Percentiles rank a stretch among this genome's conserved stretches.
These are phyloP conservation scores for Oriolus oriolus DNA, from an alignment of 2,113 vertebrate genomes.

Conservation along the genomic window DNA sequence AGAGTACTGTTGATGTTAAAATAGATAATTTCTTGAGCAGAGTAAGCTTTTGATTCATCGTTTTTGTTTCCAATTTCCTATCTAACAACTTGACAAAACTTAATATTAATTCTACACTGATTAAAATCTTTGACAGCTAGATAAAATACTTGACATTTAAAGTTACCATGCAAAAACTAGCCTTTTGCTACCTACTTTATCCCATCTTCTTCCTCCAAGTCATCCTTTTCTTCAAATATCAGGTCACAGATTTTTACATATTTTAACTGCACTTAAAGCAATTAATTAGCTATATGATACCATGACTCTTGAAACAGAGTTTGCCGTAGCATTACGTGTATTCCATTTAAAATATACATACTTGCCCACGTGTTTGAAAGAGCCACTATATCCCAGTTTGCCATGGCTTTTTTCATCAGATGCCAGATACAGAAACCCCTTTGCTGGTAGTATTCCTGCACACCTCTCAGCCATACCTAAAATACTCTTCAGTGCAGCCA, in stretches of 20 bases:
- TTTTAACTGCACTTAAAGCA: not conserved
- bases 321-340: fast-evolving
- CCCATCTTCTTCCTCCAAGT: not conserved
- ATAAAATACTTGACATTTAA: conserved; percentile 15
- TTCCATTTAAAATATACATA: not conserved
- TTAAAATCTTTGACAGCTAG: conserved; percentile 12
- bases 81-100: conserved; percentile 24
- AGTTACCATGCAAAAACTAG: not conserved
- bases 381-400: not conserved
- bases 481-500: not conserved
- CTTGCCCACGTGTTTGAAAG: not conserved
- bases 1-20: not conserved
- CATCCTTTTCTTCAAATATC: not conserved
- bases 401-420: not conserved
- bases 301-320: not conserved
- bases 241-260: not conserved
- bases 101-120: not conserved
- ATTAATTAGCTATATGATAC: not conserved
- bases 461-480: not conserved
- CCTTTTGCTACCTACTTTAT: not conserved
- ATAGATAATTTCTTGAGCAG: not conserved
- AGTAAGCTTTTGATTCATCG: not conserved
- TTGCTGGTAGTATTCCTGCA: not conserved
- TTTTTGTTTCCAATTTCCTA: not conserved
- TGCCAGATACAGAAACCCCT: not conserved